Evolutionary conservation across 2,113 vertebrate genomes (phyloP), one percentile per base, ranked within the genome.

Genomic region (Chaetura pelagica): DNA sequence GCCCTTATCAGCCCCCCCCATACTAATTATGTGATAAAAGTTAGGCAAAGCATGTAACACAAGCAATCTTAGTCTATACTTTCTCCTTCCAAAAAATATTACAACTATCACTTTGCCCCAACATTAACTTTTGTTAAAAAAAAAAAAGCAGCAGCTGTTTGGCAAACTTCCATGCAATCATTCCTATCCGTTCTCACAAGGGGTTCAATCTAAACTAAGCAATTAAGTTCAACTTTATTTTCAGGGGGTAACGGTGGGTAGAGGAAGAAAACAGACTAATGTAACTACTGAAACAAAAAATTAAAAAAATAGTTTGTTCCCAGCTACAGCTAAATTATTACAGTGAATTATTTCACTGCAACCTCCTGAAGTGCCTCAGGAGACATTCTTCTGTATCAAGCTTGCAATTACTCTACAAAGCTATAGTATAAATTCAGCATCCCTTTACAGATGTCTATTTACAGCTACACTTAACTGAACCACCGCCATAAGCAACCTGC

Each of bases 321-420:
- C 67, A 93, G 51, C 63, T 86, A 86, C 64, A 88, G 64, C 32
- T 74, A 86, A 79, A 81, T 52, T 61, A 72, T 52, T 35, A 67
- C 24, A 38, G 69, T 49, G 32, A 94, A 62, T 75, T 91, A 89
- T 72, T 95, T 89, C 67, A 79, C 48, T 76, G 61, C 51, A 78
- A 87, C 40, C 74, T 91, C 81, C 81, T 44, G 38, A 85, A 88
- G 52, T 5, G 93, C 94, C 90, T 84, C 90, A 75, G 90, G 90
- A 96, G n/a, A 83, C 61, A 91, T 86, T 81, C 72, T 67, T 95
- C 46, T 68, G 52, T 6, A 1, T 79, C 81, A 91, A 81, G 51
- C 16, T 71, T 86, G 30, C 59, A 94, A 93, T 91, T 96, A 94
- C 48, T 71, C 66, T 86, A 88, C 87, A 96, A 90, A 91, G 68